A percentile compares a stretch with the other conserved stretches of the same genome.
Conservation (phyloP, 2,888 invertebrate species). For the Cephus rjabovi region DNA sequence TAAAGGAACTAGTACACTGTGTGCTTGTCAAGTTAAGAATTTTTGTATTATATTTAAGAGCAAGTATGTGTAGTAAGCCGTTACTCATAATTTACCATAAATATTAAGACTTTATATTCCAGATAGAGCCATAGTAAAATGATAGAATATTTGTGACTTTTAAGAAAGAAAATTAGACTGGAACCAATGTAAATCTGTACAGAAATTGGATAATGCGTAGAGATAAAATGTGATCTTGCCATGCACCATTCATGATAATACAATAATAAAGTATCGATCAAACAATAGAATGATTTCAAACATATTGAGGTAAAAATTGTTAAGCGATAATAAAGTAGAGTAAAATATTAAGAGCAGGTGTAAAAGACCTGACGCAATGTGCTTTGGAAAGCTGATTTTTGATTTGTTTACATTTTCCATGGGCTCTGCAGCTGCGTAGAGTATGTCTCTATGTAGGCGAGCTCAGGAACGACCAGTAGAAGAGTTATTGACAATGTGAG, state of each 20-base stretch:
- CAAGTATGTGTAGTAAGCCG: neutral
- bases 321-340: neutral
- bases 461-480: conserved; percentile 1
- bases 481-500: neutral
- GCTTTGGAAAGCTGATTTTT: neutral
- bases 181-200: neutral
- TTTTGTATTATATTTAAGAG: neutral
- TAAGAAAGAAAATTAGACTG: neutral
- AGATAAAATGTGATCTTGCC: neutral
- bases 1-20: neutral
- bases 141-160: neutral
- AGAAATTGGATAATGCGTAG: neutral
- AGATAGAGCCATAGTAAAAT: neutral
- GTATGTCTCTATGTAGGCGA: neutral
- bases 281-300: too few species aligned
- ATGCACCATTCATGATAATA: neutral
- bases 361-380: neutral
- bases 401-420: conserved; percentile 19
- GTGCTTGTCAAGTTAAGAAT: neutral
- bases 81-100: neutral
- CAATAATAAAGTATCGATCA: neutral
- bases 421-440: conserved; percentile 13
- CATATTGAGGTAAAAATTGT: neutral
- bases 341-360: neutral
- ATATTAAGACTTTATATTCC: neutral